A percentile compares a stretch with the other conserved stretches of the same genome.
phyloP scores from a whole-genome alignment of 2,797 vertebrate species.

The Cyprinella venusta region DNA sequence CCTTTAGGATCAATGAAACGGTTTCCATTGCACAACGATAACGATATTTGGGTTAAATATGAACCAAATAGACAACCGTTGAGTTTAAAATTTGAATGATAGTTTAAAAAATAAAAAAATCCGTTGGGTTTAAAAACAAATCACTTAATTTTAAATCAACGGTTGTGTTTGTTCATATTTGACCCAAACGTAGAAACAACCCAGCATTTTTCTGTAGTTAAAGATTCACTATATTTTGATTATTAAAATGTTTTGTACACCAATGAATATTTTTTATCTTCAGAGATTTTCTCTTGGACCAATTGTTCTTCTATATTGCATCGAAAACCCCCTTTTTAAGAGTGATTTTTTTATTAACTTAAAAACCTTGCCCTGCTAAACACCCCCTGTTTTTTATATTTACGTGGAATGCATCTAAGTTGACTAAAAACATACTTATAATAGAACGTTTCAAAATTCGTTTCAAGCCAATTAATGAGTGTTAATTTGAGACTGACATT shows the following conservation, averaged over 20 bases:
- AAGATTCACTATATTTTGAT: background rate
- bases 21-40: background rate
- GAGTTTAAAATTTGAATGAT: too few relatives aligned
- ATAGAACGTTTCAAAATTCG: background rate
- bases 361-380: background rate
- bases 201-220: too few relatives aligned
- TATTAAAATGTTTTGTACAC: background rate
- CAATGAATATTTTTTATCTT: background rate
- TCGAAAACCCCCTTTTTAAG: background rate
- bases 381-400: background rate
- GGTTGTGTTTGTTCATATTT: too few relatives aligned
- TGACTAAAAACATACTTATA: background rate
- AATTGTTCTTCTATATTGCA: background rate
- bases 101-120: rapidly evolving
- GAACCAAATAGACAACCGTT: too few relatives aligned
- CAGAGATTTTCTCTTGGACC: too few relatives aligned
- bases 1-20: background rate
- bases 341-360: background rate
- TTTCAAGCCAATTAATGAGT: conserved; percentile 24
- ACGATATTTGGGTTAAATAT: too few relatives aligned
- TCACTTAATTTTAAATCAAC: too few relatives aligned
- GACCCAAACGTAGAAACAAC: too few relatives aligned
- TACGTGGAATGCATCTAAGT: background rate
- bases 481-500: conserved; percentile 42
- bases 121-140: background rate